Evolutionary conservation across 2,888 invertebrate genomes (phyloP).

Genomic region (Didymodactylos carnosus): DNA sequence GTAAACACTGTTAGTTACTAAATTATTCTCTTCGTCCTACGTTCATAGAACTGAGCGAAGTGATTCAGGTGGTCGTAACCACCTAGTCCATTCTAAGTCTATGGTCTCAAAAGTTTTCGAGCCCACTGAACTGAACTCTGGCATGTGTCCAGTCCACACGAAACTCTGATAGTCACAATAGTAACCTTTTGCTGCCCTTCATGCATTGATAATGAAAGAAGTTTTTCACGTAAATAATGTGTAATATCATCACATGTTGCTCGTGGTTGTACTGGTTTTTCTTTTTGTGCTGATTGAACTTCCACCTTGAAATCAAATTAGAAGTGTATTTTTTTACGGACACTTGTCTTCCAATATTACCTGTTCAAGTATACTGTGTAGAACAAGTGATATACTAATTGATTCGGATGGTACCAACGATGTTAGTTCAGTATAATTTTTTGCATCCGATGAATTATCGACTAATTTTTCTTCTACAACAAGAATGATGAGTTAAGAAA

Average conservation of each 20-base stretch:
- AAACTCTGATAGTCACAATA: no score
- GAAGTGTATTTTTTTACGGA: background rate
- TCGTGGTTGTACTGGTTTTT: no score
- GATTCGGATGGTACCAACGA: conserved; percentile 29
- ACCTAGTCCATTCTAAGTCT: no score
- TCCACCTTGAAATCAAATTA: background rate
- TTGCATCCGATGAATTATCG: background rate
- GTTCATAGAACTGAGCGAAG: no score
- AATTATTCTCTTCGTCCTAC: no score
- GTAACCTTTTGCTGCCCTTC: background rate
- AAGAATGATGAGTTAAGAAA: background rate
- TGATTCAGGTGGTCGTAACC: no score
- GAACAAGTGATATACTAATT: conserved; percentile 26
- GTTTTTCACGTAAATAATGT: background rate
- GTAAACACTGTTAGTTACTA: no score
- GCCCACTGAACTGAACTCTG: no score
- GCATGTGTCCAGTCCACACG: no score
- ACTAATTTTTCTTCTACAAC: background rate
- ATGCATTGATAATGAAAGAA: background rate
- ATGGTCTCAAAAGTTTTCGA: no score
- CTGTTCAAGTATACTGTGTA: conserved; percentile 33
- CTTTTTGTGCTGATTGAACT: no score
- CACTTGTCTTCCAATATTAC: conserved; percentile 16
- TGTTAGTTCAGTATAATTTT: conserved; percentile 29
- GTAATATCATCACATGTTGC: background rate